Percentiles rank a stretch among this genome's conserved stretches.
Conservation (phyloP, 2,797 vertebrate genomes). For the Ptychadena robeensis region DNA sequence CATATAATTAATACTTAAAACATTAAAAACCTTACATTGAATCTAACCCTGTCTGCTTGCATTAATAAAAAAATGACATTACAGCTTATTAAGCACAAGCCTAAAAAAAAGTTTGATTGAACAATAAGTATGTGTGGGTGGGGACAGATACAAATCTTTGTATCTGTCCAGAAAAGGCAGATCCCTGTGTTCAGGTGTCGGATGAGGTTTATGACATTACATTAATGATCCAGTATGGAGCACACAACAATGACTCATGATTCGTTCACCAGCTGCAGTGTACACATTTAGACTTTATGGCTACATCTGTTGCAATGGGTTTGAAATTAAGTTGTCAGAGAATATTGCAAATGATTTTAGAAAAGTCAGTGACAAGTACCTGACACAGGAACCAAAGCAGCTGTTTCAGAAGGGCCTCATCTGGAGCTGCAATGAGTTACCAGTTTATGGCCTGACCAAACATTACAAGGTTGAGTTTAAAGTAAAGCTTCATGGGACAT, state of each 20-base stretch:
- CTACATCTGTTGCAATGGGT: neutral
- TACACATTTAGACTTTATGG: neutral
- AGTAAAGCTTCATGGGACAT: neutral
- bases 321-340: neutral
- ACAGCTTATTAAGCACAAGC: too few species aligned
- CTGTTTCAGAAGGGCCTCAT: neutral
- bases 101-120: too few species aligned
- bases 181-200: too few species aligned
- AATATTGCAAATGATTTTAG: conserved; percentile 11
- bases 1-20: too few species aligned
- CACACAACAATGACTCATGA: neutral
- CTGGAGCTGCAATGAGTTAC: neutral
- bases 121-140: too few species aligned
- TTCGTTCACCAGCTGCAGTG: neutral
- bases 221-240: too few species aligned
- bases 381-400: conserved; percentile 3
- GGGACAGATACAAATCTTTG: too few species aligned
- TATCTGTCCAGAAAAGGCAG: too few species aligned
- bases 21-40: too few species aligned
- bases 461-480: neutral
- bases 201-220: too few species aligned
- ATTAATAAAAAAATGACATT: too few species aligned
- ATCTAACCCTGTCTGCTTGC: too few species aligned
- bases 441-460: neutral
- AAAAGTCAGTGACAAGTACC: neutral